A percentile compares a stretch with the other conserved stretches of the same genome.
Conservation (phyloP, 2,113 vertebrate genomes). For the Tenrec ecaudatus region DNA sequence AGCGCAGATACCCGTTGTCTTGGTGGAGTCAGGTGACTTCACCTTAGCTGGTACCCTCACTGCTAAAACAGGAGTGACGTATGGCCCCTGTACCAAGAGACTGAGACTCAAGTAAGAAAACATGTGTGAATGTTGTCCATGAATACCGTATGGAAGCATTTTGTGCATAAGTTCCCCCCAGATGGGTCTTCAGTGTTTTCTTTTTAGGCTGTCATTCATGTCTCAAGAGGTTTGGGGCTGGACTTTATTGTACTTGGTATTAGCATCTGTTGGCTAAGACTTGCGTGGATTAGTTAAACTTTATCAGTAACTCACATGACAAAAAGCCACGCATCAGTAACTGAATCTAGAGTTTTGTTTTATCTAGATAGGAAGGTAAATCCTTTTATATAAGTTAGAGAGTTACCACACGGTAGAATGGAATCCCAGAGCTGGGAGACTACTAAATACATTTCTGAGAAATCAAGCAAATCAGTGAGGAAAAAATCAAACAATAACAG, state of each 20-base stretch:
- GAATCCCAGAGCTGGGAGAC: too few relatives aligned
- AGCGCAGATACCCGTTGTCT: not conserved
- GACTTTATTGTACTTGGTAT: not conserved
- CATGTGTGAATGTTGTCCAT: not conserved
- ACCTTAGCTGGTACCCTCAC: slow-evolving; percentile 6
- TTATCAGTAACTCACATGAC: not conserved
- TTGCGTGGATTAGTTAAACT: slow-evolving; percentile 20
- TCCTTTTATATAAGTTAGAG: too few relatives aligned
- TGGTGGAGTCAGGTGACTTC: not conserved
- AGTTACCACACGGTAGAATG: too few relatives aligned
- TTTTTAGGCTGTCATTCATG: not conserved
- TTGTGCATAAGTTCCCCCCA: not conserved
- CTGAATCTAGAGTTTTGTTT: slow-evolving; percentile 13
- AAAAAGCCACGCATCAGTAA: slow-evolving; percentile 27
- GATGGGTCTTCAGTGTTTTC: not conserved
- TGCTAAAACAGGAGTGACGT: not conserved
- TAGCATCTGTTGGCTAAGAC: not conserved
- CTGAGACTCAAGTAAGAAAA: not conserved
- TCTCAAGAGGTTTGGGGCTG: not conserved
- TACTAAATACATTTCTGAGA: too few relatives aligned
- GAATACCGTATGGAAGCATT: not conserved
- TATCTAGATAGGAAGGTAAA: not conserved
- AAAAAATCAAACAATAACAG: too few relatives aligned
- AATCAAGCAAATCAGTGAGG: too few relatives aligned
- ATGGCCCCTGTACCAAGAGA: not conserved